Conservation (phyloP, 2,113 vertebrate genomes). For the Coracopsis vasa region DNA sequence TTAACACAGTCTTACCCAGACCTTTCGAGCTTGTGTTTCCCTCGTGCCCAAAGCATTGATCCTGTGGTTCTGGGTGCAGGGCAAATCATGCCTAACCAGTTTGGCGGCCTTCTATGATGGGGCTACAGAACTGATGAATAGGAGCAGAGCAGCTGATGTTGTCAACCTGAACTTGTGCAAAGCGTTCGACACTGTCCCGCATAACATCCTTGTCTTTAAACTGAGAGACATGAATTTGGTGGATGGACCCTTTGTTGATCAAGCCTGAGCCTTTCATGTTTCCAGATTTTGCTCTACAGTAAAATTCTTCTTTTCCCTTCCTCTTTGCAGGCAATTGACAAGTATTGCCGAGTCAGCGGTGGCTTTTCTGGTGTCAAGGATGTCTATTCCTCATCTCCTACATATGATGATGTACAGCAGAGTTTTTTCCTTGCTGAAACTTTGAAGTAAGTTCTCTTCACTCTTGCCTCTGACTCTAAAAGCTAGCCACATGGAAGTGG, state of each 20-base stretch:
- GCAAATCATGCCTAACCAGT: not conserved
- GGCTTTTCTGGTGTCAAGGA: conserved; percentile 98
- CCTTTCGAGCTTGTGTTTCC: too few relatives aligned
- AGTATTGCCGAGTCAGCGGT: conserved; percentile 92
- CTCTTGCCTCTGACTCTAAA: not conserved
- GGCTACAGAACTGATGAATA: not conserved
- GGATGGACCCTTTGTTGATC: not conserved
- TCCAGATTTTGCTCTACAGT: not conserved
- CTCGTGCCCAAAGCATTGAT: too few relatives aligned
- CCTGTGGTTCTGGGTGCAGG: too few relatives aligned
- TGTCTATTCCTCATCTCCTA: conserved; percentile 92
- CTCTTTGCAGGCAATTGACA: conserved; percentile 90
- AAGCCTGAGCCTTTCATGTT: not conserved
- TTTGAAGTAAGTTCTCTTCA: conserved; percentile 86
- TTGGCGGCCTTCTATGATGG: not conserved
- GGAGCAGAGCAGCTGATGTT: not conserved
- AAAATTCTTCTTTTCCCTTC: not conserved
- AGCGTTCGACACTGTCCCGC: not conserved
- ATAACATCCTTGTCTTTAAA: not conserved
- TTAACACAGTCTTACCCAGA: too few relatives aligned
- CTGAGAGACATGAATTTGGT: not conserved
- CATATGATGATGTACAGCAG: conserved; percentile 96
- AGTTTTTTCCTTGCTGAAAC: conserved; percentile 99
- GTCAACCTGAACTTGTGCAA: not conserved
- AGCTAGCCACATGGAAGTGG: not conserved